Evolutionary conservation across 1,140 invertebrate genomes (phyloP).

Genomic region (Trialeurodes vaporariorum): DNA sequence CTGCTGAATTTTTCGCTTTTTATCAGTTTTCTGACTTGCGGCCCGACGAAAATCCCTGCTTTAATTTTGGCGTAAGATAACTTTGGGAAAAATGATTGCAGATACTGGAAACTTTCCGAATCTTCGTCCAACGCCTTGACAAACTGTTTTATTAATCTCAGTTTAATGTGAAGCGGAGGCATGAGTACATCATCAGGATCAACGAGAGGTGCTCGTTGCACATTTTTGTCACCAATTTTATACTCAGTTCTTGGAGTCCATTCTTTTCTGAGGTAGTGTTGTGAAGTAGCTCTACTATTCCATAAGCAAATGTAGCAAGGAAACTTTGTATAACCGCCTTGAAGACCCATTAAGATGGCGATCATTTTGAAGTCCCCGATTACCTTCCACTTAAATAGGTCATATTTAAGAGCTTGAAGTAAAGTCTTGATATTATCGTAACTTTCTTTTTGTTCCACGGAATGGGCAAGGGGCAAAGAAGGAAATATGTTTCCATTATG

Average conservation of each 20-base stretch:
- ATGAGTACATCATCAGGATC: constrained; percentile 28
- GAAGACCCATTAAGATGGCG: constrained; percentile 31
- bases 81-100: not conserved
- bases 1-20: constrained; percentile 17
- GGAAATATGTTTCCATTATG: constrained; percentile 31
- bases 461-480: constrained; percentile 29
- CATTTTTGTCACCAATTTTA: constrained; percentile 26
- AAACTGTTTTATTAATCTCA: constrained; percentile 32
- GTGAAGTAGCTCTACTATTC: constrained; percentile 31
- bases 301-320: constrained; percentile 35
- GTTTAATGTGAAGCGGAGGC: constrained; percentile 34
- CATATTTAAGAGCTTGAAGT: constrained; percentile 29
- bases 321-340: constrained; percentile 36
- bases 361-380: constrained; percentile 34
- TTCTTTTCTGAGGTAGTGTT: constrained; percentile 29
- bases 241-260: constrained; percentile 29
- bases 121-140: constrained; percentile 29
- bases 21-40: constrained; percentile 28
- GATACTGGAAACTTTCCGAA: constrained; percentile 16
- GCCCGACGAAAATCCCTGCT: constrained; percentile 20
- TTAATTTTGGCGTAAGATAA: not conserved
- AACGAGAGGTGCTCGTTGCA: constrained; percentile 27
- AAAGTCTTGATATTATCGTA: constrained; percentile 29
- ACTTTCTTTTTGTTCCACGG: constrained; percentile 29
- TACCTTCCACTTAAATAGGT: constrained; percentile 29